Evolutionary conservation across 1,140 invertebrate genomes (phyloP), one percentile per base, ranked within the genome.

Genomic region (Musca vetustissima): DNA sequence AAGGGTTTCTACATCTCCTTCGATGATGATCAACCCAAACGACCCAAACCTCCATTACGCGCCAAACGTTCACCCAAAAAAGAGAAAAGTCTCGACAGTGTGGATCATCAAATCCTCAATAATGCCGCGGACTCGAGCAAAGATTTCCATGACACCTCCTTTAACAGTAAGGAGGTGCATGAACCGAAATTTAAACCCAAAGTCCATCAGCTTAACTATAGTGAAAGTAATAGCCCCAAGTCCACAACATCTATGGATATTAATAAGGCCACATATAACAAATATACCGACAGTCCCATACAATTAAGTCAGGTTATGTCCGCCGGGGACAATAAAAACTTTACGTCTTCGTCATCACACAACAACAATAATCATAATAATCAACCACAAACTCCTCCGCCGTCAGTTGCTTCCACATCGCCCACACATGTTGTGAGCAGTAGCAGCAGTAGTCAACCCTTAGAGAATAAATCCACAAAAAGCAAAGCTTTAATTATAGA

Each of bases 1-100:
- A 93, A 94, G 84, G 94, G 94, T n/a, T 98, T 98, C 84, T 96
- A 97, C 81, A 95, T 97, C 77, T 93, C 93, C 22, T 95, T 97
- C 80, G 94, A 96, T 77, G 90, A 92, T 77, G 90, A 93, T 52
- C 88, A 88, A 69, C 94, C 94, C 4, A 95, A 94, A 80, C 87
- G 93, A 75, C 92, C 93, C 1, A 96, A 96, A 84, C 94, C 95
- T 1, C 92, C 93, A 28, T 83, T 96, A 15, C 85, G 92, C 70
- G 86, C 87, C 21, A 94, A 93, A 83, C 87, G 88, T 67, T 93
- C 91, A 24, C 91, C 91, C 0, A 92, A 91, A 74, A 93, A 92
- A 82, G 91, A 92, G 75, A 81, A 84, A 15, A 83, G 82, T 70
- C 78, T 83, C 36, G 81, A 81, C 28, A 81, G 70, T 53, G 76